Evolutionary conservation across 2,888 invertebrate genomes (phyloP).

Genomic region (Crioceris asparagi): DNA sequence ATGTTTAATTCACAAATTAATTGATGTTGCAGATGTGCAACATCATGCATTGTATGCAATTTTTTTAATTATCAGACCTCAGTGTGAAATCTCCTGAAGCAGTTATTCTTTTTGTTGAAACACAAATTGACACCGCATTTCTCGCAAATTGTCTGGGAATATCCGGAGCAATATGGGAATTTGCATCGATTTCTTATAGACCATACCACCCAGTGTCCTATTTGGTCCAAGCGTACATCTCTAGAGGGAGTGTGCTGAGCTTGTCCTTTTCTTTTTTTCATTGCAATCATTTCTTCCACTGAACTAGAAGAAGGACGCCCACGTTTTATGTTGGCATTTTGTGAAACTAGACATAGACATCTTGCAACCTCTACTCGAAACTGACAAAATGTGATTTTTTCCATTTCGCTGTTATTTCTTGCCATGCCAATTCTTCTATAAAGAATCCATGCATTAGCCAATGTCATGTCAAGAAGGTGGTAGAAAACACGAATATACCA

Average conservation of each 20-base stretch:
- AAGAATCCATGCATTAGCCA: conserved; percentile 17
- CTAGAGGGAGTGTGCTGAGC: too few species aligned
- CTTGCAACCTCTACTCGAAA: not conserved
- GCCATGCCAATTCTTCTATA: conserved; percentile 8
- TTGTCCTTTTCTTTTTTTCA: too few species aligned
- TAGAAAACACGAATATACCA: conserved; percentile 16
- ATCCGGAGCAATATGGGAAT: not conserved
- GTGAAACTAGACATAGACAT: not conserved
- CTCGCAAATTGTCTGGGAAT: too few species aligned
- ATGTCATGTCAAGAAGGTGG: conserved; percentile 15
- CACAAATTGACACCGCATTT: too few species aligned
- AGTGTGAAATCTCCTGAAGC: not conserved
- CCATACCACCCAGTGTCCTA: not conserved
- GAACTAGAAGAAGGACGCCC: not conserved
- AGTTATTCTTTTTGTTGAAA: not conserved
- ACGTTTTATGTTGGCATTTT: not conserved
- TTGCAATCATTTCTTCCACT: too few species aligned
- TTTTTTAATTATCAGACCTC: not conserved
- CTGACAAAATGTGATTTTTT: not conserved
- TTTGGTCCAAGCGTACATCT: too few species aligned
- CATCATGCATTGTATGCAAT: not conserved
- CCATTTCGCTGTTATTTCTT: not conserved
- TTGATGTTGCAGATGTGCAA: not conserved
- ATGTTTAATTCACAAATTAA: not conserved
- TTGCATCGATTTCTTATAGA: not conserved